A percentile compares a stretch with the other conserved stretches of the same genome.
These are phyloP conservation scores for Casuarius casuarius DNA, from an alignment of 2,113 vertebrate species.

Conservation along the genomic window DNA sequence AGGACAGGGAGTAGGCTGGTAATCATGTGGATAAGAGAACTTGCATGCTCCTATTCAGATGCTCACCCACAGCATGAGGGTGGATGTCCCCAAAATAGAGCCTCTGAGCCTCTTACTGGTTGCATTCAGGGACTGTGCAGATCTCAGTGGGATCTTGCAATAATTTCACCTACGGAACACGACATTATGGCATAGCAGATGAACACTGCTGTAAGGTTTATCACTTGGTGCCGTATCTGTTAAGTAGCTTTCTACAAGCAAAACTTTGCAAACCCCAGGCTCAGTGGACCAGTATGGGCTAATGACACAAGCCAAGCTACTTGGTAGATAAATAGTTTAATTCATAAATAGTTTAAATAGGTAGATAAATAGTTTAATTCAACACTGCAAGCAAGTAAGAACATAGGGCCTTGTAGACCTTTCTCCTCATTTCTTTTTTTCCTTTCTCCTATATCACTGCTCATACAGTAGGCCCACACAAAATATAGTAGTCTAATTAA, in stretches of 20 bases:
- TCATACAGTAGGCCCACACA: background rate
- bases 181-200: background rate
- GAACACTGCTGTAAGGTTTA: background rate
- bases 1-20: background rate
- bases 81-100: background rate
- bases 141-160: background rate
- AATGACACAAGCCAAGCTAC: background rate
- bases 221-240: background rate
- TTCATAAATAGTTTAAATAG: too few relatives aligned
- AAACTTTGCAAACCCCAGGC: background rate
- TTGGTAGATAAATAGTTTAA: background rate
- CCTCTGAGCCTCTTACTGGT: background rate
- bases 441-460: background rate
- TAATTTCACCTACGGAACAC: background rate
- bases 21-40: background rate
- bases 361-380: background rate
- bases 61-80: background rate
- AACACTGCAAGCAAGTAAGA: background rate
- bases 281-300: background rate
- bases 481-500: background rate
- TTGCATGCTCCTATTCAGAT: background rate
- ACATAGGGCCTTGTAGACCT: background rate
- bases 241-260: background rate
- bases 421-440: background rate
- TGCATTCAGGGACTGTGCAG: background rate